Evolutionary conservation across 2,797 vertebrate species (phyloP), one percentile per base, ranked within the genome.

Genomic region (Phyllotis vaccarum): DNA sequence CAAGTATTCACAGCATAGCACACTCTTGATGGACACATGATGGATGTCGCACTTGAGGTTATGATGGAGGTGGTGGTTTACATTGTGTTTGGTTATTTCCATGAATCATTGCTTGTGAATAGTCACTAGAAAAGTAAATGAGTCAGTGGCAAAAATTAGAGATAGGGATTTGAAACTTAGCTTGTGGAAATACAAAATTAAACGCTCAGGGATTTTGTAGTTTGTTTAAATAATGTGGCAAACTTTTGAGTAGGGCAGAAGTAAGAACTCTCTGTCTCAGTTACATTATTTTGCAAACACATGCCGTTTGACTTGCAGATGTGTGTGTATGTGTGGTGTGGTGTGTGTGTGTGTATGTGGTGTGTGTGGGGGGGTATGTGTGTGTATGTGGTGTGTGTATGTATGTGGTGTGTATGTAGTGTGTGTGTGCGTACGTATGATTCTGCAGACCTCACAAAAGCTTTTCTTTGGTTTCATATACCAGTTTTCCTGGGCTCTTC

Each of bases 131-230:
- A 88, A 92, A 97, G 66, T 70, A 64, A 29, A 24, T 43, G 91
- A 81, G 49, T n/a, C 34, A 40, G 14, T 74, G 91, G 62, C 37
- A 80, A 85, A 93, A 89, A 80, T 49, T 27, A 93, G 64, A 89
- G 72, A 43, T 16, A 49, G 1, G 29, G 46, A 91, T 72, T 79
- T 64, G 86, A 83, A 87, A 43, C 79, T 29, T 49, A 68, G 46
- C 43, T 80, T 11, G 14, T 62, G 52, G n/a, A 72, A 81, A 81
- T 66, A 62, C 66, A 86, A 34, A 75, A 85, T 60, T n/a, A 72
- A 54, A 74, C 24, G 6, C 37, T 87, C 70, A 22, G 58, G 64
- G 40, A 16, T 74, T 78, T 90, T 34, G 83, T 14, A 31, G 29
- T n/a, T 72, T 81, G 11, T 89, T 80, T 91, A 70, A 75, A 89